Evolutionary conservation across 2,888 invertebrate species (phyloP).

Genomic region (Dasysyrphus albostriatus): DNA sequence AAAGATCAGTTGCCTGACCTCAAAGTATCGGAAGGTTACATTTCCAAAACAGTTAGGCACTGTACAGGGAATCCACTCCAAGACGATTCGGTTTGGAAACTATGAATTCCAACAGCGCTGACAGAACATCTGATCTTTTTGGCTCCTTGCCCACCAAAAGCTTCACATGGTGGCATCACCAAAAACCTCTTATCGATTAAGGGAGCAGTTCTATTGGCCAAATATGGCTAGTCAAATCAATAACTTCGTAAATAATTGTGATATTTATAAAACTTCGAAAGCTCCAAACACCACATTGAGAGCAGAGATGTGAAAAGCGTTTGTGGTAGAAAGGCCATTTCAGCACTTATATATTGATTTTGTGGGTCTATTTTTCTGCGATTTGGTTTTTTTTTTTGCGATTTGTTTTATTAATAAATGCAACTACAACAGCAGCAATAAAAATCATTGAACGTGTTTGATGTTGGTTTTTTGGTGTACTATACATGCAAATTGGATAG

Average conservation of each 20-base stretch:
- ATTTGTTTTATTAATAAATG: too few species aligned
- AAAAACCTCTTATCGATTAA: background rate
- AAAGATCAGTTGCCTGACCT: background rate
- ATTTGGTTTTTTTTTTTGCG: too few species aligned
- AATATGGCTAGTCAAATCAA: background rate
- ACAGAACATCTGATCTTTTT: background rate
- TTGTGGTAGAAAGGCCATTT: background rate
- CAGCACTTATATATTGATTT: background rate
- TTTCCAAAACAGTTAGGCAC: background rate
- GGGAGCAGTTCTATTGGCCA: conserved; percentile 4
- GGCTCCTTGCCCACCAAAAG: conserved; percentile 8
- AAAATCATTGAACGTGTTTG: too few species aligned
- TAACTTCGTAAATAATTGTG: background rate
- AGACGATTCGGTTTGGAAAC: background rate
- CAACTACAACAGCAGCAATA: too few species aligned
- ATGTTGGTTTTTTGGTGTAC: too few species aligned
- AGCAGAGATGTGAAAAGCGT: background rate
- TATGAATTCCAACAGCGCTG: background rate
- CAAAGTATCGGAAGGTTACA: background rate
- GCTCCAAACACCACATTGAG: background rate
- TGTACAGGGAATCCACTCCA: background rate
- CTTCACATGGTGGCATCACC: background rate
- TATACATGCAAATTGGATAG: too few species aligned
- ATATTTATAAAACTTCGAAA: background rate
- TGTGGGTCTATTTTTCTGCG: too few species aligned